These are phyloP conservation scores for Bombus breviceps DNA, from an alignment of 1,140 invertebrate genomes.

Conservation along the genomic window DNA sequence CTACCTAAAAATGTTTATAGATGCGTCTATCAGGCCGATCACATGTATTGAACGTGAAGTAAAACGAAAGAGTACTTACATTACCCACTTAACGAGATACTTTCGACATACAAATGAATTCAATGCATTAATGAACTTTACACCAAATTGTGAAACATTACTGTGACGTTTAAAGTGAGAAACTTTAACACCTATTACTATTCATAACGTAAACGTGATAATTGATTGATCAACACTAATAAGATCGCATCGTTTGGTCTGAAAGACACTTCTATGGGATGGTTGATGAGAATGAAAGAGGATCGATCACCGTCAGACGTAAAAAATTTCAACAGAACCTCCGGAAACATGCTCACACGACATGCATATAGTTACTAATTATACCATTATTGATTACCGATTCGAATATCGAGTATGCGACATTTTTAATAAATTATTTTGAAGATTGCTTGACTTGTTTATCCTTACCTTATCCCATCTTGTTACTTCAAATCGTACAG, in stretches of 20 bases:
- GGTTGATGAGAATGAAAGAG: slow-evolving; percentile 44
- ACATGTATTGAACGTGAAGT: not conserved
- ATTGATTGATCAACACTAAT: not conserved
- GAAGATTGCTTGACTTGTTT: slow-evolving; percentile 71
- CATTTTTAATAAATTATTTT: slow-evolving; percentile 82
- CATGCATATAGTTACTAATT: slow-evolving; percentile 80
- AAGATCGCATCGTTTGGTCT: not conserved
- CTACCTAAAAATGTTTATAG: not conserved
- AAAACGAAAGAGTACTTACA: not conserved
- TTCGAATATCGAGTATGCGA: slow-evolving; percentile 78
- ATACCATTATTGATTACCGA: slow-evolving; percentile 74
- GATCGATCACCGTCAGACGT: slow-evolving; percentile 53
- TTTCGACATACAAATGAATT: not conserved
- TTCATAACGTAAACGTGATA: not conserved
- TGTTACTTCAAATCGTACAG: not conserved
- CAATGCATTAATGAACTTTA: not conserved
- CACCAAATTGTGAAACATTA: not conserved
- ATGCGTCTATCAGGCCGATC: slow-evolving; percentile 8
- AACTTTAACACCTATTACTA: not conserved
- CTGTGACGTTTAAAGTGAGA: not conserved
- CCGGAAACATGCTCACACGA: slow-evolving; percentile 78
- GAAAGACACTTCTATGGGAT: slow-evolving; percentile 3
- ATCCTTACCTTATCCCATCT: not conserved
- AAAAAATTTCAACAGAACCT: slow-evolving; percentile 57
- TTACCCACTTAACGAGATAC: not conserved